These are phyloP conservation scores for Enteromius anoplus DNA, from an alignment of 2,797 vertebrate genomes.

Conservation along the genomic window DNA sequence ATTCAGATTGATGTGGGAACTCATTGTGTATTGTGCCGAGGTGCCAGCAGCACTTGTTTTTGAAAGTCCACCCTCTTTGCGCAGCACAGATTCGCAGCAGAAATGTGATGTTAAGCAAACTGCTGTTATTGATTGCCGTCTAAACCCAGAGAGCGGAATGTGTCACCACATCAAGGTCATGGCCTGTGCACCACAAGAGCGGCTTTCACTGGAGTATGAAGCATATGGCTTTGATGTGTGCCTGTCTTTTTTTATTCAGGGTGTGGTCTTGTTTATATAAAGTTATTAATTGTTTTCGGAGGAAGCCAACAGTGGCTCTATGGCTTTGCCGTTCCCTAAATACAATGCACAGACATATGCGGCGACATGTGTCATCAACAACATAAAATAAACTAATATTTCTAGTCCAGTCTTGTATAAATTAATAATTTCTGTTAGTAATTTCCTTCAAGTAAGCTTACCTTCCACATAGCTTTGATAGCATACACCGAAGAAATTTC, in stretches of 20 bases:
- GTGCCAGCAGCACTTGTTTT: constrained; percentile 25
- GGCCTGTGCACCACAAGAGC: constrained; percentile 28
- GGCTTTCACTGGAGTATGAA: background rate
- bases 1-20: background rate
- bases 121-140: constrained; percentile 39
- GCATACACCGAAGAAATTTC: no score
- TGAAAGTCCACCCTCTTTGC: constrained; percentile 13
- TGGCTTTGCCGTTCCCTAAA: background rate
- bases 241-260: background rate
- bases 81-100: background rate
- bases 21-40: constrained; percentile 14
- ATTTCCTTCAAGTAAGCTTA: no score
- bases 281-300: background rate
- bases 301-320: background rate
- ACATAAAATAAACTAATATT: background rate
- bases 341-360: background rate
- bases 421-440: background rate
- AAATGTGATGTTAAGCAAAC: constrained; percentile 34
- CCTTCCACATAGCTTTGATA: no score
- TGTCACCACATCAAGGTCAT: constrained; percentile 61
- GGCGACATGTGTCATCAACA: background rate
- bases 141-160: constrained; percentile 3
- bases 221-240: constrained; percentile 5
- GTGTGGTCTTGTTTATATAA: constrained; percentile 11
- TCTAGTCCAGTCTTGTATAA: background rate